Evolutionary conservation across 2,113 vertebrate genomes (phyloP).

Genomic region (Catagonus wagneri): DNA sequence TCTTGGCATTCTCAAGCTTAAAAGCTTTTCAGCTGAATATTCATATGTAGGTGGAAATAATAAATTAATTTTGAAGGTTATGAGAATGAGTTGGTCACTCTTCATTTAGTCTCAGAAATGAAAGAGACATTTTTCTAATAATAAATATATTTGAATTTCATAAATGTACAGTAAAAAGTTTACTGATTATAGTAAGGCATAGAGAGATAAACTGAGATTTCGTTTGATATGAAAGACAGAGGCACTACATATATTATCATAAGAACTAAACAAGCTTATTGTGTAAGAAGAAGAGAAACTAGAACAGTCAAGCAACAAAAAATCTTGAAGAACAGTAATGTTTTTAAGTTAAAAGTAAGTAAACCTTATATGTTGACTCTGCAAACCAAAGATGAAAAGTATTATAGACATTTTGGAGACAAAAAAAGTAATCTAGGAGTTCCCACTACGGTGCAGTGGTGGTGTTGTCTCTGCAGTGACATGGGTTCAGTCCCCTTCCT

Average conservation of each 20-base stretch:
- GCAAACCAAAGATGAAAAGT: slow-evolving; percentile 11
- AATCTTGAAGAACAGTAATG: not conserved
- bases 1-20: not conserved
- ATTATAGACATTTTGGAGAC: not conserved
- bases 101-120: not conserved
- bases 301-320: not conserved
- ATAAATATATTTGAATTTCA: slow-evolving; percentile 38
- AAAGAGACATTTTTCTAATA: not conserved
- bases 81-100: not conserved
- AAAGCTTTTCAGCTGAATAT: not conserved
- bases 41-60: not conserved
- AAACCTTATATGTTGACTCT: slow-evolving; percentile 12
- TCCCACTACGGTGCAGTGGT: no score
- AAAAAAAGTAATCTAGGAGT: not conserved
- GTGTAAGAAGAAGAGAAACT: not conserved
- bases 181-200: not conserved
- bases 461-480: no score
- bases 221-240: slow-evolving; percentile 8
- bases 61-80: not conserved
- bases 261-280: not conserved
- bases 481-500: no score
- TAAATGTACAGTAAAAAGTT: not conserved
- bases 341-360: slow-evolving; percentile 5
- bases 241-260: not conserved
- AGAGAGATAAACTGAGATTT: not conserved